These are phyloP conservation scores for Oncorhynchus mykiss DNA, from an alignment of 2,113 vertebrate genomes.

Conservation along the genomic window DNA sequence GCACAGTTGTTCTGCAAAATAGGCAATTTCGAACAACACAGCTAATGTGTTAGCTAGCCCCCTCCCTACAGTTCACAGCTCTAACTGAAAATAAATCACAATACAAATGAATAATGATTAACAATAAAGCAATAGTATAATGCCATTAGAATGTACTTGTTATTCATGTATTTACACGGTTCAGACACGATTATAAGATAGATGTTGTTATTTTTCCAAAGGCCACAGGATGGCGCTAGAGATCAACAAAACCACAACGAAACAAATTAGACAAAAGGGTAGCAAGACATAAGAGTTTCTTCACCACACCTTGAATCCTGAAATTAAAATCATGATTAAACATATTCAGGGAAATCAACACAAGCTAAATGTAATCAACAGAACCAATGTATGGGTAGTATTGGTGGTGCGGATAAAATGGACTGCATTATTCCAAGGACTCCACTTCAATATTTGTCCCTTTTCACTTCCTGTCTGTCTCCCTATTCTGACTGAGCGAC, in stretches of 20 bases:
- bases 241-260: constrained; percentile 45
- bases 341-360: constrained; percentile 28
- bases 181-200: constrained; percentile 24
- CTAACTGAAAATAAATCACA: constrained; percentile 32
- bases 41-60: constrained; percentile 32
- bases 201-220: constrained; percentile 39
- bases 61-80: constrained; percentile 22
- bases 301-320: constrained; percentile 21
- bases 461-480: constrained; percentile 13
- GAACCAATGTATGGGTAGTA: constrained; percentile 34
- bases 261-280: constrained; percentile 25
- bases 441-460: not conserved
- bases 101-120: constrained; percentile 37
- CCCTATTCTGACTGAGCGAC: constrained; percentile 59
- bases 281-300: constrained; percentile 12
- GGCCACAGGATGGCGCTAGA: constrained; percentile 66
- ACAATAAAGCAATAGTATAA: constrained; percentile 43
- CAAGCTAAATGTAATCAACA: constrained; percentile 19
- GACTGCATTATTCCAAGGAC: constrained; percentile 31
- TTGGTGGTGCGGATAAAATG: constrained; percentile 33
- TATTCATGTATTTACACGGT: constrained; percentile 64
- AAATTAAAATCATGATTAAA: constrained; percentile 9
- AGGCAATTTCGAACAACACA: constrained; percentile 24
- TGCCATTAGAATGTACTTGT: constrained; percentile 34
- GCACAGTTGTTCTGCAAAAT: constrained; percentile 35